These are phyloP conservation scores for Sisor rabdophorus DNA, from an alignment of 2,113 vertebrate species.

Conservation along the genomic window DNA sequence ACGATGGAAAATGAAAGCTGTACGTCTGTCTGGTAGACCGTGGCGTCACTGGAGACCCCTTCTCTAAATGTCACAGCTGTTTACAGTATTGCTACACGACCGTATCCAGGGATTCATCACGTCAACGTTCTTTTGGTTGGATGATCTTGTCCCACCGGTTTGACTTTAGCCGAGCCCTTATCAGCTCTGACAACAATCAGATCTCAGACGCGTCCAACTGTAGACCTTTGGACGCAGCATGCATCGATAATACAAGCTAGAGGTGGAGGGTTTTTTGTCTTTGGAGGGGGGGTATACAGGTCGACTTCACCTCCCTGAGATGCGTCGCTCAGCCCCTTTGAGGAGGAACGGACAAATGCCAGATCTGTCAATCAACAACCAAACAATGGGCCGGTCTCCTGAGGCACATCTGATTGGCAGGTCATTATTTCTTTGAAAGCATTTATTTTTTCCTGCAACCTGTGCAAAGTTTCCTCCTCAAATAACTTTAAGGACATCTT, in stretches of 20 bases:
- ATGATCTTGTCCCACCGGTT: slow-evolving; percentile 1
- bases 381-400: slow-evolving; percentile 52
- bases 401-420: slow-evolving; percentile 59
- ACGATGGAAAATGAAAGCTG: background rate
- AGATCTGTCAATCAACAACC: slow-evolving; percentile 62
- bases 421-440: slow-evolving; percentile 54
- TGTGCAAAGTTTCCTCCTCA: slow-evolving; percentile 28
- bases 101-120: slow-evolving; percentile 2
- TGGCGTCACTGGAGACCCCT: background rate
- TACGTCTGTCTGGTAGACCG: background rate
- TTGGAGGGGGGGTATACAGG: slow-evolving; percentile 50
- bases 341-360: slow-evolving; percentile 65
- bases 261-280: background rate
- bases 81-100: background rate
- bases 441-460: slow-evolving; percentile 31
- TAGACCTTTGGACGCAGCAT: slow-evolving; percentile 16
- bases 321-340: slow-evolving; percentile 46
- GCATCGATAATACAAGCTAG: slow-evolving; percentile 12
- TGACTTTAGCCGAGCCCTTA: background rate
- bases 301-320: slow-evolving; percentile 56
- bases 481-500: background rate
- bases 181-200: slow-evolving; percentile 15
- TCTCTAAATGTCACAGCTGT: background rate
- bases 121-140: slow-evolving; percentile 39
- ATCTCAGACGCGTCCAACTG: slow-evolving; percentile 6